Evolutionary conservation across 2,888 invertebrate species (phyloP).

Genomic region (Nudaria mundana): DNA sequence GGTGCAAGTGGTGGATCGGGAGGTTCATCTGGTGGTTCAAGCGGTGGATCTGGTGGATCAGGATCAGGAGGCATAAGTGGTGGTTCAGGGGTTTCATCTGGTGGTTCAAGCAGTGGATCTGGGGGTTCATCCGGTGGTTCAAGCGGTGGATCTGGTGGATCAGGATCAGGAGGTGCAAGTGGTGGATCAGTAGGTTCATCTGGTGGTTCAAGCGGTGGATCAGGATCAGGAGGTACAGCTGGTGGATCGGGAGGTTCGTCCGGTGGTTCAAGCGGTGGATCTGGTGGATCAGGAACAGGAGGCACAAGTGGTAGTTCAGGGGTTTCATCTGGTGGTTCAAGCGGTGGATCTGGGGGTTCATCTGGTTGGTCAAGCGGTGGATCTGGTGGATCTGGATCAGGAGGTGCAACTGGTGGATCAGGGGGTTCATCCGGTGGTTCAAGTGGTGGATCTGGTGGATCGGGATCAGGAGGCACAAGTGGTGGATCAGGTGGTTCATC

Average conservation of each 20-base stretch:
- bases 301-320: conserved; percentile 49
- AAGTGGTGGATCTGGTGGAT: background rate
- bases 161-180: background rate
- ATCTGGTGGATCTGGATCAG: background rate
- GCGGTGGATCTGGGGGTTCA: background rate
- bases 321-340: conserved; percentile 1
- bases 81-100: conserved; percentile 41
- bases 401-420: too few relatives aligned
- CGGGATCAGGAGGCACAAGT: background rate
- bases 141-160: background rate
- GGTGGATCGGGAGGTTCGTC: background rate
- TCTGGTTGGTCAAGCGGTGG: background rate
- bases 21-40: conserved; percentile 9
- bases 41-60: conserved; percentile 37
- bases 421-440: background rate
- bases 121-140: background rate
- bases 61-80: conserved; percentile 36
- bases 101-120: background rate
- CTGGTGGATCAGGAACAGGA: conserved; percentile 32
- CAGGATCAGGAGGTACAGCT: background rate
- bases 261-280: conserved; percentile 33
- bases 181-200: background rate
- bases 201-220: background rate
- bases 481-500: background rate
- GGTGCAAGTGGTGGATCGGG: background rate